Percentiles rank a stretch among this genome's conserved stretches.
Conservation (phyloP, 2,113 vertebrate species). For the Coptodon bakossiorum region DNA sequence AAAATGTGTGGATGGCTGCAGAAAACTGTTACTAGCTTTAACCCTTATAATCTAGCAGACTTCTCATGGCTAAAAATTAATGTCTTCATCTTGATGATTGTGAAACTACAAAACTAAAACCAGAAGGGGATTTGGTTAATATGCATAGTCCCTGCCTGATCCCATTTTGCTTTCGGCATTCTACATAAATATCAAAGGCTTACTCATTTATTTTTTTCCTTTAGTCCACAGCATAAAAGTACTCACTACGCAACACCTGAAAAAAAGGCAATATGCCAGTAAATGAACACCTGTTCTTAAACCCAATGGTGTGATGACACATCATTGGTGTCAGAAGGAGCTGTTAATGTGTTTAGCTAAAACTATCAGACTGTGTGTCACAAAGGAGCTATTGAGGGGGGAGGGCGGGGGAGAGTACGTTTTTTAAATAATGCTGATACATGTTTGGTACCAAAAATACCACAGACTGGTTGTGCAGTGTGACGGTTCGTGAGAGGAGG, state of each 20-base stretch:
- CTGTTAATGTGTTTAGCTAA: background rate
- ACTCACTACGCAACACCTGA: background rate
- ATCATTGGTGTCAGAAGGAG: background rate
- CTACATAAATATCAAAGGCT: background rate
- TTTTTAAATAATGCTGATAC: constrained; percentile 8
- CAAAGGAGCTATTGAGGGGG: background rate
- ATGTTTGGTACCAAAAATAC: constrained; percentile 26
- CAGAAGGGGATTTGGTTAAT: background rate
- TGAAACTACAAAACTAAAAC: background rate
- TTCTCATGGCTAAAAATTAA: background rate
- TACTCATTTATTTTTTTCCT: background rate
- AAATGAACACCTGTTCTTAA: background rate
- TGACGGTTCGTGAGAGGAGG: background rate
- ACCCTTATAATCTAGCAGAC: background rate
- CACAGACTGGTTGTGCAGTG: background rate
- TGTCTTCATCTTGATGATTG: background rate
- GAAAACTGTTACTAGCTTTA: background rate
- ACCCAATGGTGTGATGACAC: background rate
- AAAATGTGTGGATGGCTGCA: constrained; percentile 8
- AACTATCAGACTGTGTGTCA: background rate
- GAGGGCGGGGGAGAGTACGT: background rate
- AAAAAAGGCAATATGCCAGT: background rate
- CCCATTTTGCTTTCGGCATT: background rate
- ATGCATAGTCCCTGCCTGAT: background rate
- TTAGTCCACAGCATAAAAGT: background rate